Base-by-base conservation (phyloP, 2,113 vertebrate genomes). In the Paramisgurnus dabryanus region DNA sequence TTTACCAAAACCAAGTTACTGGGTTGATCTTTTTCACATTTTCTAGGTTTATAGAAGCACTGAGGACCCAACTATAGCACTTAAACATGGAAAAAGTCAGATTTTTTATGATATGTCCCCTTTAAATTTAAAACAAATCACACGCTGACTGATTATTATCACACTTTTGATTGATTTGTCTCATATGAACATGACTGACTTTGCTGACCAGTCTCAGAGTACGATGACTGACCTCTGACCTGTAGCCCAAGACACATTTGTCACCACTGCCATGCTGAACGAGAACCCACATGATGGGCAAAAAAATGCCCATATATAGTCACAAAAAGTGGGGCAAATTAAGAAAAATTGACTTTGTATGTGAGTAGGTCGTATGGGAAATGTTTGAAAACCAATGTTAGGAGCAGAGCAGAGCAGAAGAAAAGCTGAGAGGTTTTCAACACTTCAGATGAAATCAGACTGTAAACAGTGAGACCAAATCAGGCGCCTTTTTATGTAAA, bases 171-270 rank as follows among this genome's bases (percentile, higher is more conserved):
- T n/a, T 39, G 27, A 55, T 71, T 40, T n/a, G 13, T n/a, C 6
- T 57, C 7, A 18, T 58, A 58, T 18, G 3, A 58, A 18, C 67
- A 49, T 6, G 39, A 7, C 18, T 34, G 67, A 27, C 10, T 49
- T 49, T 22, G 9, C 10, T 22, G 41, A 43, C 43, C 43, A 3
- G 43, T 49, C 67, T 68, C 43, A 22, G n/a, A 58, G 17, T 18
- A 58, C 13, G 45, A 13, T 67, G 67, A 47, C 2, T n/a, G 58
- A 63, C 41, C 72, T 75, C 43, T 75, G 72, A 49, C 58, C 41
- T 75, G 43, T 75, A 7, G 41, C 3, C n/a, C 55, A 8, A 18
- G 40, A n/a, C 22, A 7, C 55, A 60, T 57, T 27, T 7, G 5
- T 72, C 70, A 72, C 34, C 17, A 15, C 49, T 61, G 60, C 60